Conservation (phyloP, 2,797 vertebrate genomes). For the Stomatorhinus walkeri region DNA sequence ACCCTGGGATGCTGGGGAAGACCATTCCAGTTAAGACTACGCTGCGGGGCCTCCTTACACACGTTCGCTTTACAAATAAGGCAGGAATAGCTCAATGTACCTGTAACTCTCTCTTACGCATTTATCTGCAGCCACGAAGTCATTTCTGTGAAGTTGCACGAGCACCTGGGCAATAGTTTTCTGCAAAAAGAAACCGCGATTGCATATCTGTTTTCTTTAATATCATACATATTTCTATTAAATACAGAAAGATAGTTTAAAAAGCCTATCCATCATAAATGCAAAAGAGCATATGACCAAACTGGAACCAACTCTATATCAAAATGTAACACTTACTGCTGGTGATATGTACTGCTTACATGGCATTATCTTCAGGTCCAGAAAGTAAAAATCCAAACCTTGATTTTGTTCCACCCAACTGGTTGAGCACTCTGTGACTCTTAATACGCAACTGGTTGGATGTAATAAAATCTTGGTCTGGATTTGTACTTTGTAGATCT, state of each 20-base stretch:
- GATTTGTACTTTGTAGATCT: background rate
- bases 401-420: background rate
- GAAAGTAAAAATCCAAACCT: background rate
- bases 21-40: background rate
- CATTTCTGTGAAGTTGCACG: slow-evolving; percentile 76
- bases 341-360: background rate
- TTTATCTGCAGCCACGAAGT: slow-evolving; percentile 77
- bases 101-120: slow-evolving; percentile 81
- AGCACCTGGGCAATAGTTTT: slow-evolving; percentile 84
- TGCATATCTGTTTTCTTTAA: background rate
- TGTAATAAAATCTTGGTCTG: background rate
- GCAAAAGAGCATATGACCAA: background rate
- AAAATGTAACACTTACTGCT: background rate
- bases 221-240: background rate
- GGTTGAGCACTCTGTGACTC: background rate
- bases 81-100: slow-evolving; percentile 37
- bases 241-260: background rate
- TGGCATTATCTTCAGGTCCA: background rate
- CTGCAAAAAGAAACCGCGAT: slow-evolving; percentile 45
- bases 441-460: background rate
- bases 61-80: background rate
- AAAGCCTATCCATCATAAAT: background rate
- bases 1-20: slow-evolving; percentile 82
- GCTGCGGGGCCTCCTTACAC: background rate
- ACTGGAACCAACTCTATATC: background rate